Evolutionary conservation across 2,888 invertebrate genomes (phyloP).

Genomic region (Gisinianus flammeolus): DNA sequence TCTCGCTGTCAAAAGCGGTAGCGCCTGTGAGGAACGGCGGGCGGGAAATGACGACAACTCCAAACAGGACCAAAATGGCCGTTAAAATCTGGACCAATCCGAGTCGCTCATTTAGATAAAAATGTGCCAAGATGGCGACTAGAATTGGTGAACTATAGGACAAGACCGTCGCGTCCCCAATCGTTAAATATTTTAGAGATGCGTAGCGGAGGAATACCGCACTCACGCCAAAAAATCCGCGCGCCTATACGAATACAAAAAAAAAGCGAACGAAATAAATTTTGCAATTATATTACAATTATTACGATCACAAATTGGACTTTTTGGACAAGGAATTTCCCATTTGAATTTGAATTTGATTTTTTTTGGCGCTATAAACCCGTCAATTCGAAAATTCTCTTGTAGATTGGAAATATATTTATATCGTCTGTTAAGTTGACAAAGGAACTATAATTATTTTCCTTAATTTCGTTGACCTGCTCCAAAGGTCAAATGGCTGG

Average conservation of each 20-base stretch:
- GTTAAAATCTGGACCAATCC: conserved; percentile 51
- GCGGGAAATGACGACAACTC: conserved; percentile 44
- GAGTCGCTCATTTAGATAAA: conserved; percentile 52
- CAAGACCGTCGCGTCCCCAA: conserved; percentile 55
- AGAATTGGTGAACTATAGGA: conserved; percentile 53
- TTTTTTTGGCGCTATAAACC: background rate
- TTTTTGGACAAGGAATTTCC: background rate
- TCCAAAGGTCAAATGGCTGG: too few relatives aligned
- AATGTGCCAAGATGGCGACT: conserved; percentile 55
- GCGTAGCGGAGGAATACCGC: conserved; percentile 55
- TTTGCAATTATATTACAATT: background rate
- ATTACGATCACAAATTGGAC: background rate
- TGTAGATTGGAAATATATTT: background rate
- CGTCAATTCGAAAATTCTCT: background rate
- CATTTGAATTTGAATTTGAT: too few relatives aligned
- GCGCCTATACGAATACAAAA: conserved; percentile 40
- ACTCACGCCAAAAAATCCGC: conserved; percentile 54
- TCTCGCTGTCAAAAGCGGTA: conserved; percentile 47
- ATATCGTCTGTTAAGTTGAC: background rate
- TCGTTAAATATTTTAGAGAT: conserved; percentile 53
- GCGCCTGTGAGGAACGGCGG: conserved; percentile 55
- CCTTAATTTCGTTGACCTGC: too few relatives aligned
- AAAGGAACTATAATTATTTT: too few relatives aligned
- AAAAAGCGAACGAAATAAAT: background rate
- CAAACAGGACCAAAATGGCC: conserved; percentile 39